Percentiles rank a stretch among this genome's conserved stretches.
Evolutionary conservation across 2,113 vertebrate species (phyloP).

Genomic region (Microtus richardsoni): DNA sequence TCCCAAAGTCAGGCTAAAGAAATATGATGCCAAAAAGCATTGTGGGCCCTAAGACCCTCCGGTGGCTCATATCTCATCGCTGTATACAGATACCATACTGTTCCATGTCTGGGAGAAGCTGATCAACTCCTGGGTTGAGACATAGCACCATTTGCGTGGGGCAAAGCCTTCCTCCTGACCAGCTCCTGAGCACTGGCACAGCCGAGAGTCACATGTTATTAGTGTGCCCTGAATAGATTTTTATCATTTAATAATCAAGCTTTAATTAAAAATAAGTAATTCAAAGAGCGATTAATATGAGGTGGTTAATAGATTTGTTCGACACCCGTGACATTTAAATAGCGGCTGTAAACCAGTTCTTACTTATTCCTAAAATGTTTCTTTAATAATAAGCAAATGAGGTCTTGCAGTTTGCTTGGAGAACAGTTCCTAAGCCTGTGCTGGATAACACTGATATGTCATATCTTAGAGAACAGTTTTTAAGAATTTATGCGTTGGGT

Average conservation of each 20-base stretch:
- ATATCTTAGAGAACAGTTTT: neutral
- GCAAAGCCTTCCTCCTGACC: neutral
- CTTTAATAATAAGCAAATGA: neutral
- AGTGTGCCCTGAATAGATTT: neutral
- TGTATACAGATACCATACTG: fast-evolving
- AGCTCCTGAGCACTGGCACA: neutral
- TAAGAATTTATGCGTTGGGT: neutral
- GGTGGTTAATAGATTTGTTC: conserved; percentile 42
- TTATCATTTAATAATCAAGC: conserved; percentile 68
- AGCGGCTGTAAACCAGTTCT: neutral
- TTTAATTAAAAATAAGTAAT: conserved; percentile 76
- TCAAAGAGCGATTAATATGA: conserved; percentile 55
- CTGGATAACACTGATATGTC: neutral
- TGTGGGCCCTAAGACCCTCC: neutral
- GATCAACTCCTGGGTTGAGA: neutral
- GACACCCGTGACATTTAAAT: conserved; percentile 52
- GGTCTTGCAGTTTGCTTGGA: neutral
- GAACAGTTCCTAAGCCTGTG: neutral
- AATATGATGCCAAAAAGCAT: neutral
- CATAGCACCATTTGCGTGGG: too few species aligned
- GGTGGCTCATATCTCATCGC: too few species aligned
- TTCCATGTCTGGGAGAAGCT: neutral
- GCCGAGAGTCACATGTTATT: conserved; percentile 10
- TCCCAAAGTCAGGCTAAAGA: neutral
- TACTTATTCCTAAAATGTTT: neutral